These are phyloP conservation scores for Hemicentrotus pulcherrimus DNA, from an alignment of 35 echinoderm and acorn worm species.

Conservation along the genomic window DNA sequence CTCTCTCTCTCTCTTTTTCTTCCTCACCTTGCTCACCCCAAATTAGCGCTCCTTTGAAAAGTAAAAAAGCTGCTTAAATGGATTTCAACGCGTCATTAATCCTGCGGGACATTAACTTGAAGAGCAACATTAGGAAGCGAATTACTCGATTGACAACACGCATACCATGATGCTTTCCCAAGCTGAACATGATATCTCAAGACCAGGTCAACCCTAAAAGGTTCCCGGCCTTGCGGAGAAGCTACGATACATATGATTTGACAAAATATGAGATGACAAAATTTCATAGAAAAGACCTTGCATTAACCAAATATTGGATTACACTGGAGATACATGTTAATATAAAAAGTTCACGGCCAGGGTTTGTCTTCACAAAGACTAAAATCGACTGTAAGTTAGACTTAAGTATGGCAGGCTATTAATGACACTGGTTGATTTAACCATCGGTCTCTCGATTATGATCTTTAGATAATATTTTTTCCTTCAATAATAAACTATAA, in stretches of 20 bases:
- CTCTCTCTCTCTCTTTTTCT: no score
- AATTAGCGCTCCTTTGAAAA: not conserved
- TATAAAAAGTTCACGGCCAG: no score
- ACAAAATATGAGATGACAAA: not conserved
- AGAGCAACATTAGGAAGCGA: not conserved
- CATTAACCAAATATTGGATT: no score
- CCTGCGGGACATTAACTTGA: not conserved
- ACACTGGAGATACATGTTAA: no score
- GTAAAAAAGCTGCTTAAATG: not conserved
- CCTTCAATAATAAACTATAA: no score
- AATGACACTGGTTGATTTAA: no score
- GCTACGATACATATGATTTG: not conserved
- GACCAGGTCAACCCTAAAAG: not conserved
- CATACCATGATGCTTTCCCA: not conserved
- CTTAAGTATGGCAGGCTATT: no score
- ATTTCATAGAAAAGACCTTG: not conserved
- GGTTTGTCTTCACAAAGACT: no score
- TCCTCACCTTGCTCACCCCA: not conserved
- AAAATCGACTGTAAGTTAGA: no score
- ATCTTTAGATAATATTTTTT: no score
- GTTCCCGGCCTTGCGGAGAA: not conserved
- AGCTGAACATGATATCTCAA: not conserved
- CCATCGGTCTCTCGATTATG: no score
- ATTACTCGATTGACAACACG: not conserved
- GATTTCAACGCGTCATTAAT: constrained; percentile 1